Evolutionary conservation across 1,140 invertebrate species (phyloP), one percentile per base, ranked within the genome.

Genomic region (Copidosoma floridanum): DNA sequence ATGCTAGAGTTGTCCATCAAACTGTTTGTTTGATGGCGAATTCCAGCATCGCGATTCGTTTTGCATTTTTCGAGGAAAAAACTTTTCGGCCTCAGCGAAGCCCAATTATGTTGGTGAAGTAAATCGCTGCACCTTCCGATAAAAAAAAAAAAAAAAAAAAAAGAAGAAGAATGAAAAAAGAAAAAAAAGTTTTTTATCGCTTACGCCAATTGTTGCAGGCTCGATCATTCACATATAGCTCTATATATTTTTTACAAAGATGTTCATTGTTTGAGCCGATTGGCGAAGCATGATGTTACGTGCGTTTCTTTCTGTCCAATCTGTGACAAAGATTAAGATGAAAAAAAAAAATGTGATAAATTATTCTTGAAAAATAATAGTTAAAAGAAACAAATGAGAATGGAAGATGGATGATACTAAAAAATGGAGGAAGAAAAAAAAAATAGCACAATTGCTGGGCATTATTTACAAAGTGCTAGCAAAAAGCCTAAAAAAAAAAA

Each of bases 281-380:
- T 73, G 73, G 69, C 65, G 65, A 63, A 69, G 67, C 71, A 69
- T 65, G 63, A 74, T 68, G 66, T 76, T 73, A 71, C 71, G 71
- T 72, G 70, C 65, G 66, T 70, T 72, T 72, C 68, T 70, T 77
- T 72, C 72, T 73, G 71, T 75, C 67, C 68, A 72, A 77, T 78
- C 75, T 77, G 73, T 74, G 75, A 77, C 73, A 72, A 75, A 71
- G 71, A 77, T 75, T 77, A 75, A 78, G n/a, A n/a, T n/a, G n/a
- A n/a, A n/a, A n/a, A n/a, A n/a, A n/a, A n/a, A n/a, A n/a, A 79
- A 79, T 79, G 75, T 77, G 74, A 77, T 76, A 78, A 78, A 79
- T 76, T 78, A 79, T 77, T 78, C 75, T 76, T 75, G 74, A 77
- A n/a, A n/a, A 76, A 74, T 75, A 78, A 77, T 77, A 78, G 72